phyloP scores from a whole-genome alignment of 2,797 vertebrate genomes.

The Philypnodon macrostomus region DNA sequence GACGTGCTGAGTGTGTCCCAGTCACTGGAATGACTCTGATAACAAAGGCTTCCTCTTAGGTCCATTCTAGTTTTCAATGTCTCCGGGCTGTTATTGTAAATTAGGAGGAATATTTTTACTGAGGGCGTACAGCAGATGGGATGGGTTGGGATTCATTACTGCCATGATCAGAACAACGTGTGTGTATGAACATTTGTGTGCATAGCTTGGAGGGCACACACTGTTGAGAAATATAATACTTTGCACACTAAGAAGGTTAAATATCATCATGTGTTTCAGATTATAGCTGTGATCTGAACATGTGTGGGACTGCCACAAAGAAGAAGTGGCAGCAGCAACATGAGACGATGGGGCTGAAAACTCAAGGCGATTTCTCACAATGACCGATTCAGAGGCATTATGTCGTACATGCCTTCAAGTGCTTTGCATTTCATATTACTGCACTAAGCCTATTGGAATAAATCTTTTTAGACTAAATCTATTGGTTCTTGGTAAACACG shows the following conservation, averaged over 20 bases:
- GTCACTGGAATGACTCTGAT: slow-evolving; percentile 28
- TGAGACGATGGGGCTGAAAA: not conserved
- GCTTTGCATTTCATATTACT: not conserved
- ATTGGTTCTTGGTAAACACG: not conserved
- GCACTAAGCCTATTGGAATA: not conserved
- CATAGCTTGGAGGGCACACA: slow-evolving; percentile 21
- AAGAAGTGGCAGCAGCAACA: slow-evolving; percentile 8
- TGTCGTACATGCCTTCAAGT: not conserved
- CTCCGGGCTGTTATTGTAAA: slow-evolving; percentile 50
- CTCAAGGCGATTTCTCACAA: not conserved
- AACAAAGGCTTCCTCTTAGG: slow-evolving; percentile 31
- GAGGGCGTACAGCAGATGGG: slow-evolving; percentile 47
- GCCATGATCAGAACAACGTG: slow-evolving; percentile 42
- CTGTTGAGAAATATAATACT: slow-evolving; percentile 25
- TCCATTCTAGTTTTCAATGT: slow-evolving; percentile 29
- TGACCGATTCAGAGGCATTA: not conserved
- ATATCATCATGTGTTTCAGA: slow-evolving; percentile 52
- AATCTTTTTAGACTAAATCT: slow-evolving; percentile 2
- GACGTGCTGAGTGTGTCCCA: slow-evolving; percentile 34
- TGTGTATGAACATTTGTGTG: slow-evolving; percentile 16
- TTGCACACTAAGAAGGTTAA: slow-evolving; percentile 37
- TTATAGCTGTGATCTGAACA: slow-evolving; percentile 30
- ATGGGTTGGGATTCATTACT: slow-evolving; percentile 49
- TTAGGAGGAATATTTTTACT: slow-evolving; percentile 58
- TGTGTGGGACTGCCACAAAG: slow-evolving; percentile 2